A percentile compares a stretch with the other conserved stretches of the same genome.
Evolutionary conservation across 2,888 invertebrate genomes (phyloP).

Genomic region (Lasiommata megera): DNA sequence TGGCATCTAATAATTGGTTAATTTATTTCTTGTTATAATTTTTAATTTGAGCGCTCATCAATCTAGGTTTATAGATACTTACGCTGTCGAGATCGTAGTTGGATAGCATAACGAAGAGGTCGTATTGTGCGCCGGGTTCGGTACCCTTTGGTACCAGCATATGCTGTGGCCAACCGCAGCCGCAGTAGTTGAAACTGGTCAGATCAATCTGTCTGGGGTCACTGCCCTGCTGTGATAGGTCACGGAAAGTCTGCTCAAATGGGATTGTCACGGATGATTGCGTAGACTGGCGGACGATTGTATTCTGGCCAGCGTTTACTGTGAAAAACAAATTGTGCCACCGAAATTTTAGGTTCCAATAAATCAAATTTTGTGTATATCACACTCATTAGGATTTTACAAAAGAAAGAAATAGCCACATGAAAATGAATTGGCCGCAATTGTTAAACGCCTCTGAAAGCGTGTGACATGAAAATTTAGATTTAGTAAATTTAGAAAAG

Average conservation of each 20-base stretch:
- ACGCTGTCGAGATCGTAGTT: conserved; percentile 70
- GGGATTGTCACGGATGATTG: conserved; percentile 83
- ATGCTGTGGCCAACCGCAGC: conserved; percentile 83
- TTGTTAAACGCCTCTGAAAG: too few species aligned
- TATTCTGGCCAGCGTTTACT: conserved; percentile 82
- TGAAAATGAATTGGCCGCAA: too few species aligned
- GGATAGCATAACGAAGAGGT: conserved; percentile 72
- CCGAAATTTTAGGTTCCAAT: too few species aligned
- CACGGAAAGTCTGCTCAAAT: conserved; percentile 81
- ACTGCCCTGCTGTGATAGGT: conserved; percentile 55
- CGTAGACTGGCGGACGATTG: conserved; percentile 77
- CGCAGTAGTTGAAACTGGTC: conserved; percentile 79
- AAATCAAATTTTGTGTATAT: too few species aligned
- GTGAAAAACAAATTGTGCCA: conserved; percentile 15
- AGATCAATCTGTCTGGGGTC: conserved; percentile 42
- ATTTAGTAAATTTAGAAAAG: background rate
- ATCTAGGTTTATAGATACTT: too few species aligned
- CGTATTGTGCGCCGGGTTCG: conserved; percentile 54
- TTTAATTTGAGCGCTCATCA: too few species aligned
- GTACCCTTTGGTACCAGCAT: conserved; percentile 79
- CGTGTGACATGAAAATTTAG: background rate
- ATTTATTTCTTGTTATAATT: too few species aligned
- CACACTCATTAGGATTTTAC: too few species aligned
- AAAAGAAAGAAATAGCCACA: too few species aligned
- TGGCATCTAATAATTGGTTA: too few species aligned